Conservation (phyloP, 2,888 invertebrate genomes). For the Agrotis ipsilon region DNA sequence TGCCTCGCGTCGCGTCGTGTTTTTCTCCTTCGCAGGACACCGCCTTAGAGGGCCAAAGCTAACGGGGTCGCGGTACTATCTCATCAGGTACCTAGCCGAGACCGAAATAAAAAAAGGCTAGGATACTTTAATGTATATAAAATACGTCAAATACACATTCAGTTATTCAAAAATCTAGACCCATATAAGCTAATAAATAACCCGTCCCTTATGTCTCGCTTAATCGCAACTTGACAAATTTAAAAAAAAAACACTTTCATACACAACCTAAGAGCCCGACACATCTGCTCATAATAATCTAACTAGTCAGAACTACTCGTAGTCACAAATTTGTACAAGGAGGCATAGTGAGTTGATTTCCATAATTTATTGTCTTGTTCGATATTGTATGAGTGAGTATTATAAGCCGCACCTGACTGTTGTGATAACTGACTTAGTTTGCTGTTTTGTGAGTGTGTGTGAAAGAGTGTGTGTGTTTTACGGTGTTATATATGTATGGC, state of each 20-base stretch:
- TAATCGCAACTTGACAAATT: constrained; percentile 5
- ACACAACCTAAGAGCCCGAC: background rate
- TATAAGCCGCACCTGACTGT: constrained; percentile 43
- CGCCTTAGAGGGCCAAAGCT: too few relatives aligned
- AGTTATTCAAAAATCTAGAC: too few relatives aligned
- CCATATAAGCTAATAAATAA: too few relatives aligned
- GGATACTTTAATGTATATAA: too few relatives aligned
- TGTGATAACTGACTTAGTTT: constrained; percentile 27
- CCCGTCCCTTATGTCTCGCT: background rate
- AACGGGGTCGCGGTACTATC: too few relatives aligned
- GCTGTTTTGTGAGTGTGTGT: constrained; percentile 14
- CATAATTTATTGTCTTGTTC: constrained; percentile 47
- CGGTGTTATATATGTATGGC: background rate
- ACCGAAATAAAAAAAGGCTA: too few relatives aligned
- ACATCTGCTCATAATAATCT: constrained; percentile 33
- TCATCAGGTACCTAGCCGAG: too few relatives aligned
- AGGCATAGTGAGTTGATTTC: constrained; percentile 31
- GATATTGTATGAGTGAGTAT: constrained; percentile 11
- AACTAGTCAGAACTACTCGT: constrained; percentile 40
- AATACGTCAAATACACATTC: too few relatives aligned
- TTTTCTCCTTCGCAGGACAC: too few relatives aligned
- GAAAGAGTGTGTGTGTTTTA: background rate
- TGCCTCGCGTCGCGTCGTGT: too few relatives aligned
- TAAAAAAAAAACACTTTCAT: too few relatives aligned
- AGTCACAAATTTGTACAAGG: constrained; percentile 29